Conservation (phyloP, 2,797 vertebrate genomes). For the Poeciliopsis paucimaculata region DNA sequence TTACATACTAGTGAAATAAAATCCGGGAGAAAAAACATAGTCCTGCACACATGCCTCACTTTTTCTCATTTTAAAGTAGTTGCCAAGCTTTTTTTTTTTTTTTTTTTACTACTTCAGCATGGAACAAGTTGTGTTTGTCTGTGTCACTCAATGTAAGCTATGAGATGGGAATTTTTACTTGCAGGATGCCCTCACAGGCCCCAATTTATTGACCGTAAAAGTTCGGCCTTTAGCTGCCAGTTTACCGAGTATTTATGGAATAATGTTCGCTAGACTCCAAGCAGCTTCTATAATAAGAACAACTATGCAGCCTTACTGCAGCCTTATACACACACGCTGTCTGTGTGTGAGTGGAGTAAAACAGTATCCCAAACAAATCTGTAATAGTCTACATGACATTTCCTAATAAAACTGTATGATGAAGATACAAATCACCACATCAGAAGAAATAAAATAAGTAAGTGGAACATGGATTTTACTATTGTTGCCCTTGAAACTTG, state of each 20-base stretch:
- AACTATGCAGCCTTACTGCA: background rate
- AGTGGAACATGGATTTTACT: background rate
- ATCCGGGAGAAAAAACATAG: background rate
- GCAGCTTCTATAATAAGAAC: constrained; percentile 5
- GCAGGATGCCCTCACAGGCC: background rate
- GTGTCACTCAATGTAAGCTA: background rate
- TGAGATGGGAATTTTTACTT: constrained; percentile 2
- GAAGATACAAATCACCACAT: too few species aligned
- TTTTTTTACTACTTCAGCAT: background rate
- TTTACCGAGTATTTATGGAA: background rate
- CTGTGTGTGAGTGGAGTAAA: background rate
- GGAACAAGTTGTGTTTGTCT: background rate
- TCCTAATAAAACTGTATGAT: background rate
- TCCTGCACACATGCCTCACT: background rate
- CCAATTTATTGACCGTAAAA: constrained; percentile 6
- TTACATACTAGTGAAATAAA: background rate
- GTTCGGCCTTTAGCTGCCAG: background rate
- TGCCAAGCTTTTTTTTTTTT: background rate
- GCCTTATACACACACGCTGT: too few species aligned
- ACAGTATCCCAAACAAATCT: constrained; percentile 3
- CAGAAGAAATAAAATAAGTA: background rate
- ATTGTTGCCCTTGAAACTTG: background rate
- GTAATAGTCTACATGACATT: background rate
- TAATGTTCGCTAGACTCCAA: constrained; percentile 3
- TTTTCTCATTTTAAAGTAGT: background rate